phyloP scores from a whole-genome alignment of 2,888 invertebrate genomes.

The Panzeria rudis region DNA sequence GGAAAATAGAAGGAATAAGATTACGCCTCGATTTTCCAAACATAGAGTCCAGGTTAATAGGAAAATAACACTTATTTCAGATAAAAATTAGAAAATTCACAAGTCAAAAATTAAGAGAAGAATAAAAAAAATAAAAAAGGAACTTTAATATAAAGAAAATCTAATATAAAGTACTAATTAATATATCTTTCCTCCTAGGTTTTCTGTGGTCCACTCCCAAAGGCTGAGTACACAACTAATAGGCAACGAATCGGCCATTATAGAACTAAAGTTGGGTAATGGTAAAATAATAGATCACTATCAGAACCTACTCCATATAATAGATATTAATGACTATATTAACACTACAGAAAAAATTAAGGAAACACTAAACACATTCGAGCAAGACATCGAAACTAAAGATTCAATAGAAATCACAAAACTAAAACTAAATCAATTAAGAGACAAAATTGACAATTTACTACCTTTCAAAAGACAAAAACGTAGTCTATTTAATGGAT shows the following conservation, averaged over 20 bases:
- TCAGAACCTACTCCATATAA: slow-evolving; percentile 40
- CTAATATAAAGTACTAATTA: too few species aligned
- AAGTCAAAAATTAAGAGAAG: slow-evolving; percentile 56
- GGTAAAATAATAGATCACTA: slow-evolving; percentile 24
- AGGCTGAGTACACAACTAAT: slow-evolving; percentile 17
- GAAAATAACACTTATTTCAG: too few species aligned
- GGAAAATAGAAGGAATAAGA: too few species aligned
- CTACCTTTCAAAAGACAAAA: slow-evolving; percentile 27
- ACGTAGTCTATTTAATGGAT: slow-evolving; percentile 48
- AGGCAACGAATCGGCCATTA: neutral
- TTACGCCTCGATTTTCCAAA: too few species aligned
- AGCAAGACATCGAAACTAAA: neutral
- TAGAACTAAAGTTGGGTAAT: too few species aligned
- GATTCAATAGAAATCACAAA: slow-evolving; percentile 34
- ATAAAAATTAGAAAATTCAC: slow-evolving; percentile 66
- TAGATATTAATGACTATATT: slow-evolving; percentile 20
- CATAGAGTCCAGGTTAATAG: too few species aligned
- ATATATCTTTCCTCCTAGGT: too few species aligned
- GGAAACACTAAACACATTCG: slow-evolving; percentile 6
- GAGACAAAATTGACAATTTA: slow-evolving; percentile 29
- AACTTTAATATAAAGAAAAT: too few species aligned
- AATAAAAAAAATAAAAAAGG: too few species aligned
- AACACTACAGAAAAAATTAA: slow-evolving; percentile 8
- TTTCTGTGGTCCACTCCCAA: slow-evolving; percentile 26
- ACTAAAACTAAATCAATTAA: slow-evolving; percentile 36